phyloP scores from a whole-genome alignment of 2,888 invertebrate genomes.

The Portevinia maculata region DNA sequence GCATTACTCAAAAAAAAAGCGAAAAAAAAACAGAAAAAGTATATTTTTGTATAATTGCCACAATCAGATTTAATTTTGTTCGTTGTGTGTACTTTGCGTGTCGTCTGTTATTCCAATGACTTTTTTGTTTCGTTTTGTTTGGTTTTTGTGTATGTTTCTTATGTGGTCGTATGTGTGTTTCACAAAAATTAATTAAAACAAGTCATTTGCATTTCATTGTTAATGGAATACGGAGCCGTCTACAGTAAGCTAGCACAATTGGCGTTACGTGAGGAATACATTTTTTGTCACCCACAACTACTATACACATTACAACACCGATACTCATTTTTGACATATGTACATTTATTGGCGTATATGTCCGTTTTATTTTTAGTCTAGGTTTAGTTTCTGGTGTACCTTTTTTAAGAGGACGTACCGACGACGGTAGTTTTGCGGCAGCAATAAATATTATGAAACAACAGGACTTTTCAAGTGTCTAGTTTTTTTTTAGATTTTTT shows the following conservation, averaged over 20 bases:
- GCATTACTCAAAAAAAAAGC: constrained; percentile 70
- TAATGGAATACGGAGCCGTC: constrained; percentile 67
- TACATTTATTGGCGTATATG: constrained; percentile 55
- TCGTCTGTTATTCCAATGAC: constrained; percentile 39
- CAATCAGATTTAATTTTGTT: constrained; percentile 57
- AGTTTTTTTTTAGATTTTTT: constrained; percentile 17
- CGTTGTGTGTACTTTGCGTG: constrained; percentile 54
- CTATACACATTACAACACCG: constrained; percentile 32
- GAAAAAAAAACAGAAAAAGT: constrained; percentile 60
- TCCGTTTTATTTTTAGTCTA: constrained; percentile 11
- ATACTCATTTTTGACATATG: constrained; percentile 58
- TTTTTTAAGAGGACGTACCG: constrained; percentile 16
- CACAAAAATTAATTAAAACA: constrained; percentile 29
- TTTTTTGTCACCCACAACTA: constrained; percentile 58
- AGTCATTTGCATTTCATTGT: constrained; percentile 73
- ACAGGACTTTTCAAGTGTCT: constrained; percentile 34
- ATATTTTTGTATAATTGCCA: constrained; percentile 72
- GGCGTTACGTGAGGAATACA: constrained; percentile 68
- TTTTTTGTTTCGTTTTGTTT: constrained; percentile 20
- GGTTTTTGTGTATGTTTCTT: constrained; percentile 27
- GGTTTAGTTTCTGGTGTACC: background rate
- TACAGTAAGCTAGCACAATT: constrained; percentile 63
- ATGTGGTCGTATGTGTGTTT: constrained; percentile 59
- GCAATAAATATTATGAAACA: constrained; percentile 42
- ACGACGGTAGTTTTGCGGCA: constrained; percentile 57